These are phyloP conservation scores for Helicolenus hilgendorfi DNA, from an alignment of 2,797 vertebrate species.

Conservation along the genomic window DNA sequence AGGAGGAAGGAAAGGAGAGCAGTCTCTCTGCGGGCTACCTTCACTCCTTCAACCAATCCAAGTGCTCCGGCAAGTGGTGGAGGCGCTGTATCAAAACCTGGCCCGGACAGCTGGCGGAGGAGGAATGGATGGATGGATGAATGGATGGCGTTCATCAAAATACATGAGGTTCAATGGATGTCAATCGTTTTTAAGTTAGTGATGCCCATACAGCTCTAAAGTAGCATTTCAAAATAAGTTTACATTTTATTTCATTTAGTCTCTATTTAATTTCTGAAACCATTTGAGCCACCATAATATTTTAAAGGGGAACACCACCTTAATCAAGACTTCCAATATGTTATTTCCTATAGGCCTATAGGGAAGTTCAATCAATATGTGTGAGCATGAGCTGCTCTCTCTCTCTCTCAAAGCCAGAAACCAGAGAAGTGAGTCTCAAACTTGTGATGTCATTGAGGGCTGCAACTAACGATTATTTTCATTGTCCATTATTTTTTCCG, in stretches of 20 bases:
- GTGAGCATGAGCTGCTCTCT: not conserved
- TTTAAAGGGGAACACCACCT: not conserved
- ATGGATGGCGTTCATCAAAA: conserved; percentile 43
- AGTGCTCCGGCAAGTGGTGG: conserved; percentile 69
- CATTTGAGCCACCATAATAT: not conserved
- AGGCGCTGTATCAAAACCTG: conserved; percentile 84
- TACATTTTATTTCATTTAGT: not conserved
- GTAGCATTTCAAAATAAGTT: not conserved
- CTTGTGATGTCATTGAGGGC: too few relatives aligned
- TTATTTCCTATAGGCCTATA: not conserved
- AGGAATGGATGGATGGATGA: conserved; percentile 75
- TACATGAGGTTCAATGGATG: not conserved
- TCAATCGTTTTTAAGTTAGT: not conserved
- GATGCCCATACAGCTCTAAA: not conserved
- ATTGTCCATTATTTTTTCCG: too few relatives aligned
- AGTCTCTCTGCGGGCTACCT: conserved; percentile 81
- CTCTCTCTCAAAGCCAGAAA: not conserved
- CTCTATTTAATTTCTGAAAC: not conserved
- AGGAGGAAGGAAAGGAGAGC: conserved; percentile 57
- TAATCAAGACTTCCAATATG: not conserved
- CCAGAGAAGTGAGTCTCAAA: not conserved
- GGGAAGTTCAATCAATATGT: not conserved
- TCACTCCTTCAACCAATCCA: conserved; percentile 87
- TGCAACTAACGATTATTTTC: too few relatives aligned
- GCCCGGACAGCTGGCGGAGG: conserved; percentile 60